Evolutionary conservation across 2,888 invertebrate genomes (phyloP).

Genomic region (Caradrina clavipalpis): DNA sequence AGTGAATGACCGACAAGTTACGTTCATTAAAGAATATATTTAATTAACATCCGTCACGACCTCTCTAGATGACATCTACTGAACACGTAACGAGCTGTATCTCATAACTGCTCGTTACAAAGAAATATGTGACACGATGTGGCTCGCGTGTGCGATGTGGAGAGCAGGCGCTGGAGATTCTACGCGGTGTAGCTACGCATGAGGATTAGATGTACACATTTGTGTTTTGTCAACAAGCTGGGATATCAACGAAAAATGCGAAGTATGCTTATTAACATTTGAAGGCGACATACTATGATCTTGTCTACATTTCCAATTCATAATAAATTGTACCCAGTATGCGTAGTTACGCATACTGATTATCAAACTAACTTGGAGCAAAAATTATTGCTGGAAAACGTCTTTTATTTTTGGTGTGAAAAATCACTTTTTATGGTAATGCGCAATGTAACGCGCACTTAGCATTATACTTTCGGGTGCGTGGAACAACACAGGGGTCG

Average conservation of each 20-base stretch:
- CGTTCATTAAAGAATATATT: slow-evolving; percentile 22
- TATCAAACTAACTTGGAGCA: too few species aligned
- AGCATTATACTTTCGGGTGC: too few species aligned
- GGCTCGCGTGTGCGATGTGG: not conserved
- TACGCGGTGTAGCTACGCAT: not conserved
- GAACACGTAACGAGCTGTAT: not conserved
- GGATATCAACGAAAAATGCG: not conserved
- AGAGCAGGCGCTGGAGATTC: not conserved
- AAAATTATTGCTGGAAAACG: too few species aligned
- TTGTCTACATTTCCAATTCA: too few species aligned
- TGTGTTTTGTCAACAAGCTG: slow-evolving; percentile 26
- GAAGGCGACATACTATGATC: not conserved
- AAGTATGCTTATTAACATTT: not conserved
- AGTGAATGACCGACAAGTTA: slow-evolving; percentile 19
- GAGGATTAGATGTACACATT: not conserved
- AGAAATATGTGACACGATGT: slow-evolving; percentile 24
- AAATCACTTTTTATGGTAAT: too few species aligned
- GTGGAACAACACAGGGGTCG: too few species aligned
- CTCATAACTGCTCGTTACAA: slow-evolving; percentile 19
- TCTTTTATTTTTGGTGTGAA: too few species aligned
- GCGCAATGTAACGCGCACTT: too few species aligned
- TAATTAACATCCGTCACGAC: slow-evolving; percentile 13
- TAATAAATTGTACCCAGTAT: too few species aligned
- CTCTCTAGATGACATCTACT: slow-evolving; percentile 4
- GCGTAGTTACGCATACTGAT: too few species aligned